A percentile compares a stretch with the other conserved stretches of the same genome.
phyloP scores from a whole-genome alignment of 2,888 invertebrate genomes.

The Anthrax anthrax region DNA sequence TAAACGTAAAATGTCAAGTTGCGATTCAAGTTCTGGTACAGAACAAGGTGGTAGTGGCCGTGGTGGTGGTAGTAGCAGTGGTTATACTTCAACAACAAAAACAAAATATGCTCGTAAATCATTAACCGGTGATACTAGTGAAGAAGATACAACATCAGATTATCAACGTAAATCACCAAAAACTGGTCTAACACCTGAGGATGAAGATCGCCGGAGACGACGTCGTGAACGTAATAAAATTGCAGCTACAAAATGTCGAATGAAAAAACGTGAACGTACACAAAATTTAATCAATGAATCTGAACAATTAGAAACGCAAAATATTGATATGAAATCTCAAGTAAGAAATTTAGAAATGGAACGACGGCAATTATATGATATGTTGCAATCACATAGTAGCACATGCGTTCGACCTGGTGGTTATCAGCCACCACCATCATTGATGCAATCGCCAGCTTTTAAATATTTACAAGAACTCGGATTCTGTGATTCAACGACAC shows the following conservation, averaged over 20 bases:
- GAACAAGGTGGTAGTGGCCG: constrained; percentile 36
- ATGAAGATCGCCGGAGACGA: constrained; percentile 72
- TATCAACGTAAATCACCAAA: constrained; percentile 38
- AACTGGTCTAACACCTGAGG: constrained; percentile 68
- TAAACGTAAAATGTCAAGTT: constrained; percentile 63
- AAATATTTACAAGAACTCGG: constrained; percentile 30
- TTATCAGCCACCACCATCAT: constrained; percentile 25
- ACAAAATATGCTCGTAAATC: constrained; percentile 26
- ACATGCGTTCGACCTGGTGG: constrained; percentile 43
- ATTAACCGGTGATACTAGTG: constrained; percentile 9
- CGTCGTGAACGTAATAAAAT: constrained; percentile 86
- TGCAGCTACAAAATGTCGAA: constrained; percentile 84
- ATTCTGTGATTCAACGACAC: constrained; percentile 16
- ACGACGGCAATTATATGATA: constrained; percentile 60
- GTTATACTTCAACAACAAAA: constrained; percentile 24
- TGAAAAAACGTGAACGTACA: constrained; percentile 84
- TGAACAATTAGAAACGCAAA: constrained; percentile 71
- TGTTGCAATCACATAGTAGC: constrained; percentile 60
- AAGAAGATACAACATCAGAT: constrained; percentile 26
- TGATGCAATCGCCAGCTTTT: constrained; percentile 28
- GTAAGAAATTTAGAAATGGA: constrained; percentile 70
- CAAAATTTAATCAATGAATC: constrained; percentile 75
- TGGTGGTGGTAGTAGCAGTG: too few relatives aligned
- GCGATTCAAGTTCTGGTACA: constrained; percentile 38
- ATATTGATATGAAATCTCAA: constrained; percentile 68